A percentile compares a stretch with the other conserved stretches of the same genome.
Conservation (phyloP, 2,113 vertebrate species). For the Acanthochromis polyacanthus region DNA sequence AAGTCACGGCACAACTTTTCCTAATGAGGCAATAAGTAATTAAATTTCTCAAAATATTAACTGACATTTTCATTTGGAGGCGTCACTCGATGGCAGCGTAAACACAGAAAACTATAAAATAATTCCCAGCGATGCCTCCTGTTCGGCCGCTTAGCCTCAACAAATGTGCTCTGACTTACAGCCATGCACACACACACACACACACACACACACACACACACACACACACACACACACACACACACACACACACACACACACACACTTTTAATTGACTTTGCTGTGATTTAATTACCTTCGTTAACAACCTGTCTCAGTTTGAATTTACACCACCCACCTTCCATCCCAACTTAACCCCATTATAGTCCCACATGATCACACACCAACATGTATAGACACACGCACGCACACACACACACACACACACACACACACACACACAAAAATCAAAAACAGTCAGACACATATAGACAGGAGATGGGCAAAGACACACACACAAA, state of each 20-base stretch:
- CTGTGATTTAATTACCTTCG: conserved; percentile 95
- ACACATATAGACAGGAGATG: too few relatives aligned
- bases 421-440: not conserved
- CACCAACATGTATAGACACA: not conserved
- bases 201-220: conserved; percentile 24
- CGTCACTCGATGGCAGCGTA: not conserved
- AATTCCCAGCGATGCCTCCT: conserved; percentile 9
- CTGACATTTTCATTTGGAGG: conserved; percentile 49
- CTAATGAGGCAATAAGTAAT: conserved; percentile 28
- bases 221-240: conserved; percentile 42
- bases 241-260: conserved; percentile 21
- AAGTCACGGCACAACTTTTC: not conserved
- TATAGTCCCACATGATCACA: conserved; percentile 28
- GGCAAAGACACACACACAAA: too few relatives aligned
- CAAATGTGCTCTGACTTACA: not conserved
- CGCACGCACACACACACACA: conserved; percentile 13
- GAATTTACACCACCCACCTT: conserved; percentile 89
- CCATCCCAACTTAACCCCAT: conserved; percentile 69
- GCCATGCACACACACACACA: not conserved
- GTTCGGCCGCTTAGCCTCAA: conserved; percentile 26
- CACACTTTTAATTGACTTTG: conserved; percentile 91
- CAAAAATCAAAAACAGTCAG: too few relatives aligned
- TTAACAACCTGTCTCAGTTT: conserved; percentile 92
- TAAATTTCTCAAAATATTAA: conserved; percentile 34
- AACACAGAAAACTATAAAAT: conserved; percentile 37